Conservation (phyloP, 2,113 vertebrate genomes). For the Pterocles orientalis region DNA sequence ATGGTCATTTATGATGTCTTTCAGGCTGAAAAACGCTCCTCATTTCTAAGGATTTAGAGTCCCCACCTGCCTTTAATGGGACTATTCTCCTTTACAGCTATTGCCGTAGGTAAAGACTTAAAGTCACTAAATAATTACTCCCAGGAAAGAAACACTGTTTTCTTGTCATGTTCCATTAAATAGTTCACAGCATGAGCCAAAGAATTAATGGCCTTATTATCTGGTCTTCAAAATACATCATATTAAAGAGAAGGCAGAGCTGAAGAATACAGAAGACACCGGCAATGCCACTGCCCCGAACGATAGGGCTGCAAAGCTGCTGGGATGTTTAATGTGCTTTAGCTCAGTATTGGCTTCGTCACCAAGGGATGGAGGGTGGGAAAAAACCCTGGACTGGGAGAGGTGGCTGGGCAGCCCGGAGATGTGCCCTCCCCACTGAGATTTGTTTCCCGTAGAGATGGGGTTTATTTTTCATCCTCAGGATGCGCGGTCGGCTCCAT, state of each 20-base stretch:
- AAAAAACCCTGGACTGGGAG: not conserved
- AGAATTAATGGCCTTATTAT: slow-evolving; percentile 56
- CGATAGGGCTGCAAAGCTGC: not conserved
- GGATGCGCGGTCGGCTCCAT: rapidly evolving
- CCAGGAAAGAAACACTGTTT: slow-evolving; percentile 48
- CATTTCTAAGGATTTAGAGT: slow-evolving; percentile 33
- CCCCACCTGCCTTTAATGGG: slow-evolving; percentile 22
- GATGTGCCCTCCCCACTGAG: rapidly evolving
- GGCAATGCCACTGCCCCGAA: not conserved
- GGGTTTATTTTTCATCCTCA: not conserved
- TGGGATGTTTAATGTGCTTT: not conserved
- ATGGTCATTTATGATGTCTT: not conserved
- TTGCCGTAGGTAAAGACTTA: slow-evolving; percentile 43
- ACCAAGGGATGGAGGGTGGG: not conserved
- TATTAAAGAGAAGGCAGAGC: not conserved
- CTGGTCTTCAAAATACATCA: slow-evolving; percentile 27
- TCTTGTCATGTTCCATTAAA: slow-evolving; percentile 64
- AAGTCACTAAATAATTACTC: slow-evolving; percentile 53
- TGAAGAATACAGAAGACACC: not conserved
- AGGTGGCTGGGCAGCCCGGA: not conserved
- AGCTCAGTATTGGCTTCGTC: not conserved
- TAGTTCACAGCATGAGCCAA: slow-evolving; percentile 4
- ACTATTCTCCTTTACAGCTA: slow-evolving; percentile 14
- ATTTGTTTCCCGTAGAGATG: not conserved
- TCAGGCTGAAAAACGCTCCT: not conserved